Evolutionary conservation across 1,140 invertebrate species (phyloP), one percentile per base, ranked within the genome.

Genomic region (Laodelphax striatellus): DNA sequence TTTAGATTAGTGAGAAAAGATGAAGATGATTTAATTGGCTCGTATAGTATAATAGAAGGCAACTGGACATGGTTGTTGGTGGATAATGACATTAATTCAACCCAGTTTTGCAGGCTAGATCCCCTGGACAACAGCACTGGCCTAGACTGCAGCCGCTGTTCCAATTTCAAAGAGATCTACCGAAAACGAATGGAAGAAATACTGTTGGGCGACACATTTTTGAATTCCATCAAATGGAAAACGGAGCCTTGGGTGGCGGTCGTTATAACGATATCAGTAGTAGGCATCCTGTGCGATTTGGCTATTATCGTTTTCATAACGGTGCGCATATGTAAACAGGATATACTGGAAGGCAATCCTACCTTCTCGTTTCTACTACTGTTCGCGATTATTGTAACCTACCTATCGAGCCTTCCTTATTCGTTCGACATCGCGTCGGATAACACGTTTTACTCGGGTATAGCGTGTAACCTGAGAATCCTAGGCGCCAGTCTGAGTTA

Each of bases 331-430:
- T 75, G 73, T 59, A 70, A 71, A 44, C 75, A 76, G 9, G 73
- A 80, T 19, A 67, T 77, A 4, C 70, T 80, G 2, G 78, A 80
- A 52, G 77, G 80, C 9, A 79, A 80, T 67, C 79, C 79, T 3
- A 59, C 66, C 0, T 69, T 81, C 8, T 80, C 80, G 6, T 70
- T 81, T 14, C 44, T 79, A 1, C 65, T 82, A 16, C 69, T 82
- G 2, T 31, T 80, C 3, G 70, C 73, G 0, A 72, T 74, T 28
- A 70, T 79, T 5, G 71, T 80, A 22, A 75, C 77, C 6, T 77
- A 80, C 61, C 66, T 73, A 16, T 74, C 78, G 1, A 73, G 78
- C 0, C 46, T 82, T 0, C 79, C 79, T 3, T 84, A 78, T 56
- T 57, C 65, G 14, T 52, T 65, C 16, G 41, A 24, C 34, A 46